Base-by-base conservation (phyloP, 2,113 vertebrate species). In the Protobothrops mucrosquamatus region DNA sequence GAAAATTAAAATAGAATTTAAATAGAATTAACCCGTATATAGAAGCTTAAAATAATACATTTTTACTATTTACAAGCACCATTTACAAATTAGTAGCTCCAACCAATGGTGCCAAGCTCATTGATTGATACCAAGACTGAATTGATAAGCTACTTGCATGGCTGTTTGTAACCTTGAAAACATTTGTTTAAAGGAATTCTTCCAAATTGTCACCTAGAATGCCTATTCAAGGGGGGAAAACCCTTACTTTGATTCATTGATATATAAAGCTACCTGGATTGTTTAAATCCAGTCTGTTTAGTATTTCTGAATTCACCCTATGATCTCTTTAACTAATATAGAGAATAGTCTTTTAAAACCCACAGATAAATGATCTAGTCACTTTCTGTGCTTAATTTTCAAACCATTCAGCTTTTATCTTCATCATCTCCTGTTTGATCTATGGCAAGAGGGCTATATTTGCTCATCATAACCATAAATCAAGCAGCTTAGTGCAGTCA, bases 11-110 rank as follows among this genome's bases (percentile, higher is more conserved):
- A 95, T 95, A 57, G 52, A 85, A 92, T 96, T 93, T 64, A 96
- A 94, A 2, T 52, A 94, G 95, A 94, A 94, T 92, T 88, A 96
- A 97, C 96, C 95, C 91, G 89, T 95, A 96, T 95, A 94, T 57
- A 94, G 90, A 88, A 89, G 93, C 95, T 95, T 88, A 96, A 54
- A 96, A 96, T 96, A 95, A 92, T 64, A 89, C 94, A 94, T 95
- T 95, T 48, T 87, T 64, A 46, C 4, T 51, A 87, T n/a, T 55
- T 69, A 89, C 51, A 89, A 94, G 94, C 74, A 43, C 74, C 34
- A 81, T 81, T 81, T 96, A 96, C 95, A 64, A 0, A 54, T 95
- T 52, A 95, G 91, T 91, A 54, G 39, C 15, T 6, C 93, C 96
- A 96, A 51, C 87, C 93, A 93, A 92, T 93, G 94, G 91, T 94